These are phyloP conservation scores for Scyliorhinus canicula DNA, from an alignment of 2,797 vertebrate genomes.

Conservation along the genomic window DNA sequence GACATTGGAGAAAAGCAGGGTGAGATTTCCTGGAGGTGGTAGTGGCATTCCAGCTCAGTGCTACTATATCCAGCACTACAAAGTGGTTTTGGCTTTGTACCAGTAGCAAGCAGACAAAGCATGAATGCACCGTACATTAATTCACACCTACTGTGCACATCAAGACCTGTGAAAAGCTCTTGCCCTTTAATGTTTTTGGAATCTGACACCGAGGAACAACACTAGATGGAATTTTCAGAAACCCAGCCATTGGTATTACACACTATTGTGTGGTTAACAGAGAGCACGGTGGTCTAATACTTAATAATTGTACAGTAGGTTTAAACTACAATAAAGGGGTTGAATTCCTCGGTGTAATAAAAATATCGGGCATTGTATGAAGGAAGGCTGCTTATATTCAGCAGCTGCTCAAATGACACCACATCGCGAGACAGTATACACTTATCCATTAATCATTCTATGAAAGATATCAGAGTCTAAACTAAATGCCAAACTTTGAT, in stretches of 20 bases:
- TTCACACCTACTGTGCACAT: neutral
- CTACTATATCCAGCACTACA: neutral
- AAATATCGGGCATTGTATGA: neutral
- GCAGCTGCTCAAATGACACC: neutral
- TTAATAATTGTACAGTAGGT: neutral
- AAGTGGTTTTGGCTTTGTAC: neutral
- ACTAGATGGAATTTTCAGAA: neutral
- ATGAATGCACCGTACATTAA: neutral
- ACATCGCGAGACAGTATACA: neutral
- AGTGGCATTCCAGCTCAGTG: neutral
- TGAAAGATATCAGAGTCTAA: neutral
- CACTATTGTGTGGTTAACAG: neutral
- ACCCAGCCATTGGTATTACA: neutral
- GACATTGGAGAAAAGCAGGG: neutral
- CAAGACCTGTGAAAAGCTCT: neutral
- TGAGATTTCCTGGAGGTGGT: neutral
- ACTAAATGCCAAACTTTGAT: neutral
- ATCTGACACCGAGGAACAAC: neutral
- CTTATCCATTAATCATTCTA: neutral
- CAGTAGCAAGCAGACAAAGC: neutral
- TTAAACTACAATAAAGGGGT: neutral
- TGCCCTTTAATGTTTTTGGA: neutral
- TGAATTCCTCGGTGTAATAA: neutral
- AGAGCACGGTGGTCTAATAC: neutral
- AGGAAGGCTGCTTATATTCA: neutral